Conservation (phyloP, 2,113 vertebrate genomes). For the Anhinga rufa region DNA sequence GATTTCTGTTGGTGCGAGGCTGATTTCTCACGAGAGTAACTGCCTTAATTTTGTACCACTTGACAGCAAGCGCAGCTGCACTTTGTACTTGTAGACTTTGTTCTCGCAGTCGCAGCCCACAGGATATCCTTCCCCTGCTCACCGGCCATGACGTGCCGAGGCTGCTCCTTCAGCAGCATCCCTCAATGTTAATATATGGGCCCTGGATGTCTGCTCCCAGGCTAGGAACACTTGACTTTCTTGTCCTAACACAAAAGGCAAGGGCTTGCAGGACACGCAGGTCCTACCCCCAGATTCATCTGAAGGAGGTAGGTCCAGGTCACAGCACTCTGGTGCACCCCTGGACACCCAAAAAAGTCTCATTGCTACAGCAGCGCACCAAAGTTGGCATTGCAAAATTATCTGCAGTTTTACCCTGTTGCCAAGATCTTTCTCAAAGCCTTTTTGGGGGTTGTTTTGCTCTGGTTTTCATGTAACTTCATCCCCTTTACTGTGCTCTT, state of each 20-base stretch:
- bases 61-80: not conserved
- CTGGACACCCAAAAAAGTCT: not conserved
- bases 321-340: not conserved
- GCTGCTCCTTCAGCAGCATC: not conserved
- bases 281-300: not conserved
- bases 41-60: not conserved
- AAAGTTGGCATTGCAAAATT: not conserved
- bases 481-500: not conserved
- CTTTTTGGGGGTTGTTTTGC: not conserved
- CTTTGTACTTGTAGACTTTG: not conserved
- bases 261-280: not conserved
- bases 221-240: not conserved
- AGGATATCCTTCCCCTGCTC: not conserved
- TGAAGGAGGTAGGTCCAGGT: not conserved
- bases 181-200: not conserved
- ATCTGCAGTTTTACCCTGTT: not conserved
- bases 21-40: constrained; percentile 2
- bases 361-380: not conserved
- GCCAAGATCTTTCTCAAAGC: not conserved
- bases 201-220: accelerated
- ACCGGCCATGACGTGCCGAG: accelerated
- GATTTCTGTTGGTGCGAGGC: not conserved
- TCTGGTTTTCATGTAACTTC: not conserved
- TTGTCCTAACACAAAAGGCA: not conserved
- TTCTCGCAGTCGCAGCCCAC: accelerated